phyloP scores from a whole-genome alignment of 2,797 vertebrate species.

The Neopelma chrysocephalum region DNA sequence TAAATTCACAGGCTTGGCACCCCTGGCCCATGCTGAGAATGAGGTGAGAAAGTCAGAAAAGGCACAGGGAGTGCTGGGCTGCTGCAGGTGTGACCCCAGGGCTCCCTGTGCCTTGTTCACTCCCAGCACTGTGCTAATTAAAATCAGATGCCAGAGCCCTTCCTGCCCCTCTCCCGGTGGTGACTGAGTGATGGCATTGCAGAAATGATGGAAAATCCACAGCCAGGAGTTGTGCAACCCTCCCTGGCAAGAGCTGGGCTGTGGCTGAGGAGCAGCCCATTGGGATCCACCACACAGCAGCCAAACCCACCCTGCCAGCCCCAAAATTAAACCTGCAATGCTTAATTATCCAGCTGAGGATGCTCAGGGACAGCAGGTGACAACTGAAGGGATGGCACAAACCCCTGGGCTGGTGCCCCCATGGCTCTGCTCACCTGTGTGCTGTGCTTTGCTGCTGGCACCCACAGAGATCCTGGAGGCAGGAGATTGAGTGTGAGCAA shows the following conservation, averaged over 20 bases:
- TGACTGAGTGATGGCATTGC: background rate
- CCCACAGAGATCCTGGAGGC: background rate
- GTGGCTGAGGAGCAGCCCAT: background rate
- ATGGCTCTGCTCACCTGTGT: accelerated
- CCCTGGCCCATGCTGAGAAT: background rate
- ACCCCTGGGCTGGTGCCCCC: background rate
- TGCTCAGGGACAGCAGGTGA: background rate
- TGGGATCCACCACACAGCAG: background rate
- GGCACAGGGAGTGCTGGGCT: background rate
- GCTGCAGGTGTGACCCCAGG: accelerated
- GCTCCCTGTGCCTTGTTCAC: background rate
- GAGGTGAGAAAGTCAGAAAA: background rate
- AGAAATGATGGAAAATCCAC: background rate
- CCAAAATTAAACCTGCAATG: background rate
- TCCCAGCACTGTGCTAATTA: background rate
- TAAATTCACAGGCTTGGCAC: background rate
- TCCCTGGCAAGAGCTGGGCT: background rate
- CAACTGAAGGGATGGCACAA: accelerated
- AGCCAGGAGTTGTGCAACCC: background rate
- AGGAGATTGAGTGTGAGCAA: background rate
- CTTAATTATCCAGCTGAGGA: background rate
- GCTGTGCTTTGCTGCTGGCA: background rate
- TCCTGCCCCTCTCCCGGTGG: background rate
- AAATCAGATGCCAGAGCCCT: background rate
- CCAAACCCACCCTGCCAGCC: background rate